Evolutionary conservation across 92 coral and sea anemone genomes (phyloP).

Genomic region (Isaurus tuberculatus): DNA sequence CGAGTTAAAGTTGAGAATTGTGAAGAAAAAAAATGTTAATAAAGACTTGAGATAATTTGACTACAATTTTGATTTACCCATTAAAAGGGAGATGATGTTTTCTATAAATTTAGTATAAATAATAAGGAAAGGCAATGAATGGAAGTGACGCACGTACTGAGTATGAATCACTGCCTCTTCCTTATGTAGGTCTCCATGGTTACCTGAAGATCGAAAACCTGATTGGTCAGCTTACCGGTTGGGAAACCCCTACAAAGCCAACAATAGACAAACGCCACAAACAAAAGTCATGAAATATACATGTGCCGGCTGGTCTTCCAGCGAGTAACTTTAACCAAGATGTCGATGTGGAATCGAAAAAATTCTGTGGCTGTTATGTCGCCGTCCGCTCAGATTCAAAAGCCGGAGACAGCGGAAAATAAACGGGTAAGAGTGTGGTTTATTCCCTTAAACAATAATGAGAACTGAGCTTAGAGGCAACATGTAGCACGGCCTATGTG

Average conservation of each 20-base stretch:
- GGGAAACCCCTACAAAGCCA: constrained; percentile 52
- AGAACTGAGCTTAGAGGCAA: constrained; percentile 6
- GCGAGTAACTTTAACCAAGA: constrained; percentile 54
- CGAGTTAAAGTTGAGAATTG: no score
- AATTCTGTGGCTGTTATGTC: constrained; percentile 95
- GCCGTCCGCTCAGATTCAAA: constrained; percentile 73
- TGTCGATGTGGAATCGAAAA: constrained; percentile 99
- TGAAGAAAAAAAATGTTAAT: neutral
- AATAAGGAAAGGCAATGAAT: neutral
- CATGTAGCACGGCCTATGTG: neutral
- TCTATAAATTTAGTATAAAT: neutral
- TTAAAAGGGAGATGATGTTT: neutral
- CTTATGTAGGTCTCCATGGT: constrained; percentile 21
- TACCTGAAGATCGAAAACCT: neutral
- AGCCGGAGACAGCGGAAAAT: constrained; percentile 61
- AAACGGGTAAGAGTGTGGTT: constrained; percentile 7
- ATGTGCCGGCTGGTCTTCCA: constrained; percentile 82
- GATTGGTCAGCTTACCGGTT: constrained; percentile 19
- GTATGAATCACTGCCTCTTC: constrained; percentile 7
- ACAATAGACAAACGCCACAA: constrained; percentile 40
- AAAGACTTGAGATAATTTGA: neutral
- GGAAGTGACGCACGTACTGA: neutral
- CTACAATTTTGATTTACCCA: neutral
- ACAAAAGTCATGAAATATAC: constrained; percentile 82
- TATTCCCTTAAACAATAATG: constrained; percentile 34